A percentile compares a stretch with the other conserved stretches of the same genome.
Conservation (phyloP, 2,888 invertebrate species). For the Troides helena region DNA sequence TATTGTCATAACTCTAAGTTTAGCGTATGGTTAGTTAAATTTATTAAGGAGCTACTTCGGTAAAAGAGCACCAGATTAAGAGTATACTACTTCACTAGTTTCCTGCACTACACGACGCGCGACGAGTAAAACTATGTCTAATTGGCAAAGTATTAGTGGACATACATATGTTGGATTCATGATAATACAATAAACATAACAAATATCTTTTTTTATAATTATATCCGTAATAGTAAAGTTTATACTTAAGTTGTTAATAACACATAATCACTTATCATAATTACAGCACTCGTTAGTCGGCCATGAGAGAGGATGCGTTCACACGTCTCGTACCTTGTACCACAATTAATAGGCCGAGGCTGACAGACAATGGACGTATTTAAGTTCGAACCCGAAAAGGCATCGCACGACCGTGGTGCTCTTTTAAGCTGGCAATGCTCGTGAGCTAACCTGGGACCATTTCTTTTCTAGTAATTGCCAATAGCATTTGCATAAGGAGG, state of each 20-base stretch:
- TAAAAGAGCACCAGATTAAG: too few relatives aligned
- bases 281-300: slow-evolving; percentile 49
- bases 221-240: neutral
- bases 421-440: slow-evolving; percentile 36
- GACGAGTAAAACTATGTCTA: too few relatives aligned
- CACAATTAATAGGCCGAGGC: slow-evolving; percentile 40
- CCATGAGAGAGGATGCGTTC: slow-evolving; percentile 31
- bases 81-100: too few relatives aligned
- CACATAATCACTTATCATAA: neutral
- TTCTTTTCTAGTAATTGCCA: slow-evolving; percentile 71
- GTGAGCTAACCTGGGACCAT: slow-evolving; percentile 52
- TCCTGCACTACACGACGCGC: too few relatives aligned
- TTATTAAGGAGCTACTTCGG: too few relatives aligned
- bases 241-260: neutral
- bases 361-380: slow-evolving; percentile 50
- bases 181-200: too few relatives aligned
- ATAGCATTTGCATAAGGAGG: slow-evolving; percentile 64
- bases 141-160: too few relatives aligned
- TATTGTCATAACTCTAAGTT: too few relatives aligned
- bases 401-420: slow-evolving; percentile 34
- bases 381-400: slow-evolving; percentile 37
- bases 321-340: slow-evolving; percentile 36
- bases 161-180: too few relatives aligned
- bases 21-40: too few relatives aligned
- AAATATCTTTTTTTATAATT: neutral